A percentile compares a stretch with the other conserved stretches of the same genome.
These are phyloP conservation scores for Notospermus geniculatus DNA, from an alignment of 1,140 invertebrate species.

Conservation along the genomic window DNA sequence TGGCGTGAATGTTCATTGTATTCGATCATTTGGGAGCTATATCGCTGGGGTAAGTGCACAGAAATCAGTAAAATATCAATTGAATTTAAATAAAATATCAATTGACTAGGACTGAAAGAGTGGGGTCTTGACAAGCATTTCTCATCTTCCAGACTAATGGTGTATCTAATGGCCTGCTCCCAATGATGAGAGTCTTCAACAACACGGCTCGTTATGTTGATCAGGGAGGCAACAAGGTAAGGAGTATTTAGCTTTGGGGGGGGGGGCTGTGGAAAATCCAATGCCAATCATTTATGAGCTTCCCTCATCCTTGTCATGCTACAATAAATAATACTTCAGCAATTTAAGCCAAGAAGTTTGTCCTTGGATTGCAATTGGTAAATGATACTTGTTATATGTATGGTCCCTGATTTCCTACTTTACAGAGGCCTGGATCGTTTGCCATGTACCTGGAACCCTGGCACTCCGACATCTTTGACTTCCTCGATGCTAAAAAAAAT, in stretches of 20 bases:
- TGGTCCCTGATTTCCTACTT: too few relatives aligned
- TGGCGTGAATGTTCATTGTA: slow-evolving; percentile 94
- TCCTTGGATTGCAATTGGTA: too few relatives aligned
- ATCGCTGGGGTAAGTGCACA: slow-evolving; percentile 71
- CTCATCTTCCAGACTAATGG: slow-evolving; percentile 73
- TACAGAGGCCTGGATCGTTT: slow-evolving; percentile 93
- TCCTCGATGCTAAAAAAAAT: slow-evolving; percentile 91
- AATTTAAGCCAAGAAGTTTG: too few relatives aligned
- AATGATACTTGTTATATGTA: too few relatives aligned
- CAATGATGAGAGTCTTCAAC: slow-evolving; percentile 95
- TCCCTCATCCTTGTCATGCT: too few relatives aligned
- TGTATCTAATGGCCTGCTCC: slow-evolving; percentile 93
- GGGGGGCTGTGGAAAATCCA: too few relatives aligned
- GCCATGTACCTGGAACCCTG: slow-evolving; percentile 98
- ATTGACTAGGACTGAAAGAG: too few relatives aligned
- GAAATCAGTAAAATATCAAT: neutral
- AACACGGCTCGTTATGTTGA: slow-evolving; percentile 96
- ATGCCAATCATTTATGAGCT: too few relatives aligned
- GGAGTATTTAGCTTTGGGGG: neutral
- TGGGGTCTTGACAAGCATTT: neutral
- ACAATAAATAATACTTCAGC: too few relatives aligned
- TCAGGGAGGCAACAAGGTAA: slow-evolving; percentile 93
- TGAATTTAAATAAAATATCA: too few relatives aligned
- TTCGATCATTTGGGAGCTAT: slow-evolving; percentile 84
- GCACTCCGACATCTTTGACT: slow-evolving; percentile 97